Base-by-base conservation (phyloP, 2,888 invertebrate genomes). In the Melieria picta region DNA sequence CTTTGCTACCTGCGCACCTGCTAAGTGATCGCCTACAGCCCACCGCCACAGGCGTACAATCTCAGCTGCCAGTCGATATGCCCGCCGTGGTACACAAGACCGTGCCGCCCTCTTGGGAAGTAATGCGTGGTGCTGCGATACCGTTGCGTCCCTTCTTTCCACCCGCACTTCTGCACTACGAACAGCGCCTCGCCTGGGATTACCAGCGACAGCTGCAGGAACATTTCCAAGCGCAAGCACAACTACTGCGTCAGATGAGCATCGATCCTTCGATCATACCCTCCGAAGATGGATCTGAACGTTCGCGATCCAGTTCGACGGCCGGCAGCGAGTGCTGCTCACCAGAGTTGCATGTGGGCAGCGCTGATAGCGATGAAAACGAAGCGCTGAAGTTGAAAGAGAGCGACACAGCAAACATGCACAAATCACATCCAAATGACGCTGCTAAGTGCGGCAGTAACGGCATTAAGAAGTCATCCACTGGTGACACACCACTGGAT, bases 401-500 rank as follows among this genome's bases (percentile, higher is more conserved):
- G 47, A 45, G 52, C 45, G 65, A 48, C 52, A 52, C 7, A 7
- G 57, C 48, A 67, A 45, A 65, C 66, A 60, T 56, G 16, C 62
- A 71, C 52, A 58, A 57, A 56, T 30, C 30, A 30, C 30, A 42
- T 30, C 47, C 11, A 13, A 46, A 56, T n/a, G 45, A 57, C 10
- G 13, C 58, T 16, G 58, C 67, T 2, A 65, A 65, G 63, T 77
- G 74, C 77, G 73, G 82, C 61, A 79, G 82, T 72, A 82, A 68
- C 57, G 81, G 75, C 80, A 80, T 75, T 82, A 68, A 75, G 73
- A 57, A 42, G 50, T 16, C 66, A 7, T 47, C 10, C 16, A n/a
- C 64, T 7, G 73, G 79, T 64, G 92, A 93, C 77, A 97, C 97
- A 11, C 98, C 96, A 0, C 89, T 98, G 75, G 98, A 98, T 85